Base-by-base conservation (phyloP, 2,888 invertebrate species). In the Stramonita haemastoma region DNA sequence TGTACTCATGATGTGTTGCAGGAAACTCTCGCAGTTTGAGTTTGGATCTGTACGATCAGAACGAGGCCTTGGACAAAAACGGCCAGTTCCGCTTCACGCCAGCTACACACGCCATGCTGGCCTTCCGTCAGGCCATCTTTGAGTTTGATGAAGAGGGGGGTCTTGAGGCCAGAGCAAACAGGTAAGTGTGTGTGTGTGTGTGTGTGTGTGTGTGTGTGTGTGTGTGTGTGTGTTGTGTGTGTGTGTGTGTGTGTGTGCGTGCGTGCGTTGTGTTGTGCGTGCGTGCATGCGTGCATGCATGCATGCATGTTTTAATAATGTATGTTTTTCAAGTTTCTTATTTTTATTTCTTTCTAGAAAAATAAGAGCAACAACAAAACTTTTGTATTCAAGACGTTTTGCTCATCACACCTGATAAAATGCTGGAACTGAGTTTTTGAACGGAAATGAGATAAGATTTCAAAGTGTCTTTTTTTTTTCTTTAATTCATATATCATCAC, bases 61-160 rank as follows among this genome's bases (percentile, higher is more conserved):
- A 95, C 91, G 94, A 94, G 60, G 95, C 94, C 29, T 92, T 96
- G 88, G 96, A 96, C 90, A 92, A 93, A n/a, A 95, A 94, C 60
- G 96, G 96, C 5, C 96, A 96, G 94, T 96, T 96, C 93, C 95
- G 96, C 19, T 96, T 96, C 93, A 96, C 96, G 4, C 96, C 96
- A 17, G 96, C 96, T 32, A 96, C 96, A 0, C 96, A 96, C 92
- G 92, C 95, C 19, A 95, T 96, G 93, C 93, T 96, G 85, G 96
- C 96, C 6, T 96, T 96, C 92, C 91, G 92, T 73, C 95, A 96
- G 91, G 96, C 96, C 17, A 92, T 96, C 46, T 87, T 91, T 26
- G 96, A 96, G 92, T 95, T 96, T 90, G 94, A 95, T 29, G 91
- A 93, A 81, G 96, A 96, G 92, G 96, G 96, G 8, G 96, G 96